phyloP scores from a whole-genome alignment of 2,797 vertebrate species.

The Pseudotriccus pelzelni region DNA sequence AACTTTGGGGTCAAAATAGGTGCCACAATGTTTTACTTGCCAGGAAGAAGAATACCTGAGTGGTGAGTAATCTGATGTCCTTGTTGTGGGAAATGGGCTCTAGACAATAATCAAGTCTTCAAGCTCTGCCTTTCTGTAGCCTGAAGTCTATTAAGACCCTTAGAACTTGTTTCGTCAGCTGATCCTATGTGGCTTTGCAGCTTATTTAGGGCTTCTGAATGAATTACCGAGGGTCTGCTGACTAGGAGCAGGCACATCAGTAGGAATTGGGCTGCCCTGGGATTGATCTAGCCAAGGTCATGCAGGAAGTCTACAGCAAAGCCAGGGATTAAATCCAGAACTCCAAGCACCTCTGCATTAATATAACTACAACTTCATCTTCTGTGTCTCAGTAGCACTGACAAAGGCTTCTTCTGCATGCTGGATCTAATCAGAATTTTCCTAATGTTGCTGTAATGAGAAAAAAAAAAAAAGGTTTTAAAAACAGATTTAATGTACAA shows the following conservation, averaged over 20 bases:
- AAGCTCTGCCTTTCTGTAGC: background rate
- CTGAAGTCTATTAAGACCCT: background rate
- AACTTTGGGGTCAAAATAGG: background rate
- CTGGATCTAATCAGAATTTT: background rate
- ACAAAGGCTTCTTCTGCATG: background rate
- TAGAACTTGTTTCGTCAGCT: background rate
- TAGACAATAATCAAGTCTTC: background rate
- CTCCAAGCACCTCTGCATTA: background rate
- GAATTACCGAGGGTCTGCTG: background rate
- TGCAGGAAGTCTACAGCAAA: background rate
- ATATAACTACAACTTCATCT: background rate
- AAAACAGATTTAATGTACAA: background rate
- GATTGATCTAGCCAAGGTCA: background rate
- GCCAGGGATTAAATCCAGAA: background rate
- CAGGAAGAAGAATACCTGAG: background rate
- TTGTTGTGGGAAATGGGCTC: background rate
- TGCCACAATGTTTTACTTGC: background rate
- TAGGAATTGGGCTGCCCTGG: background rate
- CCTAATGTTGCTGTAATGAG: background rate
- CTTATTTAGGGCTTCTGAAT: background rate
- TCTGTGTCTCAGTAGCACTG: background rate
- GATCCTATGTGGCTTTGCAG: background rate
- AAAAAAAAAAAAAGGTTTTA: background rate
- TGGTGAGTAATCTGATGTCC: background rate
- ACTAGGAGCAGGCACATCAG: background rate